These are phyloP conservation scores for Cheilosia pagana DNA, from an alignment of 2,888 invertebrate species.

Conservation along the genomic window DNA sequence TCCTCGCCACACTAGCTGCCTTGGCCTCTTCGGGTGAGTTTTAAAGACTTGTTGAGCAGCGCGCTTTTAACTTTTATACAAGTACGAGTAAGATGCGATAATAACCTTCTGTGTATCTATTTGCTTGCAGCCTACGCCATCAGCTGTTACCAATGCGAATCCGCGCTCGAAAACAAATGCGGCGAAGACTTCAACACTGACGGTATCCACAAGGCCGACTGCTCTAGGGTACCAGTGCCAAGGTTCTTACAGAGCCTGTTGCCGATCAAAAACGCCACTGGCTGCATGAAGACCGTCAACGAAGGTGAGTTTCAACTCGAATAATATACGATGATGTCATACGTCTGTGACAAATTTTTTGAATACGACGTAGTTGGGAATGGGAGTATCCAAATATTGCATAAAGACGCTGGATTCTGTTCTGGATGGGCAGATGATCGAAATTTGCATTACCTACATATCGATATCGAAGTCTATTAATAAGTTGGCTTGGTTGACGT, in stretches of 20 bases:
- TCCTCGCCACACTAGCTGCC: slow-evolving; percentile 78
- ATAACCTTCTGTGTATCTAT: slow-evolving; percentile 20
- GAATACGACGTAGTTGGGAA: slow-evolving; percentile 13
- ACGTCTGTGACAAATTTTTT: slow-evolving; percentile 16
- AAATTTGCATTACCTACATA: slow-evolving; percentile 22
- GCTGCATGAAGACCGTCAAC: slow-evolving; percentile 81
- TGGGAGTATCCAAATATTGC: not conserved
- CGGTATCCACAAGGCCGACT: slow-evolving; percentile 78
- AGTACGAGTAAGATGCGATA: not conserved
- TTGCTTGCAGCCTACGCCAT: slow-evolving; percentile 80
- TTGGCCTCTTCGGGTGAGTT: slow-evolving; percentile 79
- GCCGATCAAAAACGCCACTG: slow-evolving; percentile 80
- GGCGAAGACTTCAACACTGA: slow-evolving; percentile 80
- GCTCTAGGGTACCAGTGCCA: slow-evolving; percentile 79
- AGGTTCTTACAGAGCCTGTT: slow-evolving; percentile 78
- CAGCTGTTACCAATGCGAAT: slow-evolving; percentile 82
- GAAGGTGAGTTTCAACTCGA: slow-evolving; percentile 78
- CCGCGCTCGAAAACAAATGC: slow-evolving; percentile 79
- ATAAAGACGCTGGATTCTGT: slow-evolving; percentile 9
- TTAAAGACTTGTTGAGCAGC: not conserved
- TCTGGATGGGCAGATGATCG: slow-evolving; percentile 35
- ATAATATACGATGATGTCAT: slow-evolving; percentile 60
- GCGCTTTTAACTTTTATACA: too few species aligned
- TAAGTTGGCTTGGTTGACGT: slow-evolving; percentile 51
- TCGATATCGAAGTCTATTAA: slow-evolving; percentile 37